These are phyloP conservation scores for Pemphredon lugubris DNA, from an alignment of 2,888 invertebrate species.

Conservation along the genomic window DNA sequence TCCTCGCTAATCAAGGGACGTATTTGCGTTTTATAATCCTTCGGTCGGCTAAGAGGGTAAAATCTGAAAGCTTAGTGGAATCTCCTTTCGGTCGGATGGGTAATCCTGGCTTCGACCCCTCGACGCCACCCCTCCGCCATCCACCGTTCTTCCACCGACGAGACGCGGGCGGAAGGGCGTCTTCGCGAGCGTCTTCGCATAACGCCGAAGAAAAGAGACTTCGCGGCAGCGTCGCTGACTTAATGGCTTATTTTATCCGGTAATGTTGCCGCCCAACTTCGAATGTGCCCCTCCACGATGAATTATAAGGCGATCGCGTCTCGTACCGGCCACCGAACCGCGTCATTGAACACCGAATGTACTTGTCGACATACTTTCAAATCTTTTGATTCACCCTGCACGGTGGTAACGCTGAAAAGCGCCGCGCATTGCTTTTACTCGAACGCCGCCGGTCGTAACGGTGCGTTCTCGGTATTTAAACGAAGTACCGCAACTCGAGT, in stretches of 20 bases:
- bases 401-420: too few species aligned
- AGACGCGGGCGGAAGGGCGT: constrained; percentile 55
- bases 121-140: constrained; percentile 49
- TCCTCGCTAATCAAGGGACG: constrained; percentile 80
- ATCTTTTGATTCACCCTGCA: too few species aligned
- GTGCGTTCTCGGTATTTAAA: too few species aligned
- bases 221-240: constrained; percentile 67
- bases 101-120: constrained; percentile 69
- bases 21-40: constrained; percentile 81
- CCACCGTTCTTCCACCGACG: constrained; percentile 30
- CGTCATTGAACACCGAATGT: constrained; percentile 13
- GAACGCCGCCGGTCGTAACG: too few species aligned
- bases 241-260: constrained; percentile 79
- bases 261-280: constrained; percentile 72
- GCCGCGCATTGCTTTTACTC: too few species aligned
- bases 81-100: constrained; percentile 76
- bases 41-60: constrained; percentile 78
- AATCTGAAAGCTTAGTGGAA: constrained; percentile 80
- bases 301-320: constrained; percentile 44
- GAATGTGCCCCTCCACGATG: constrained; percentile 64
- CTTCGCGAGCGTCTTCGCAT: constrained; percentile 66
- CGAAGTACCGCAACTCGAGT: too few species aligned
- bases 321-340: constrained; percentile 18
- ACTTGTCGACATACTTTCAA: neutral
- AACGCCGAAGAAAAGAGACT: constrained; percentile 58